Base-by-base conservation (phyloP, 1,140 invertebrate genomes). In the Holotrichia oblita region DNA sequence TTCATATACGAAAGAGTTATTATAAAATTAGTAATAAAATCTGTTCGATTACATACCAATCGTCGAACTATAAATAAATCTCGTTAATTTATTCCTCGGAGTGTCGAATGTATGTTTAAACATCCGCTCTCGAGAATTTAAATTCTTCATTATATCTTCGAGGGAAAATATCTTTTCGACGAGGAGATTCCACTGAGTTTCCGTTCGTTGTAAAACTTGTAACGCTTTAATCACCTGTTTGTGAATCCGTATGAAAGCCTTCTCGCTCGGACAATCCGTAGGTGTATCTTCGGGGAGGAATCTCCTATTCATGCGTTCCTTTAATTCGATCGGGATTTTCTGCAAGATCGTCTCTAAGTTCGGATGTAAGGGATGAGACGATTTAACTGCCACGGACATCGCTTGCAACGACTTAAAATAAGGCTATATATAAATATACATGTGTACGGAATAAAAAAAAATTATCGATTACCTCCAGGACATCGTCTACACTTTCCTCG, bases 401-500 rank as follows among this genome's bases (percentile, higher is more conserved):
- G 92, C 91, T 86, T 94, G 93, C 40, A 95, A 83, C 76, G 93
- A 94, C 91, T 94, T 82, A 81, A 87, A 79, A 59, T 76, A 72
- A n/a, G n/a, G n/a, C n/a, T n/a, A n/a, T n/a, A n/a, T n/a, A n/a
- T n/a, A n/a, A n/a, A n/a, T n/a, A n/a, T n/a, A n/a, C n/a, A n/a
- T n/a, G n/a, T n/a, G n/a, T n/a, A n/a, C n/a, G n/a, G n/a, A n/a
- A n/a, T n/a, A n/a, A n/a, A n/a, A n/a, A n/a, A n/a, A n/a, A n/a
- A n/a, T n/a, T n/a, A n/a, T n/a, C n/a, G 78, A 79, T 79, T 88
- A 97, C 96, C 89, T 98, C 96, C 64, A 99, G 89, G 80, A 97
- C 93, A 89, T 99, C 97, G 87, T 99, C 97, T 0, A 99, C 91
- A 82, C 93, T 93, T 89, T 99, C 98, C 88, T 99, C 97, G 10